Evolutionary conservation across 1,140 invertebrate species (phyloP), one percentile per base, ranked within the genome.

Genomic region (Drosophila serrata): DNA sequence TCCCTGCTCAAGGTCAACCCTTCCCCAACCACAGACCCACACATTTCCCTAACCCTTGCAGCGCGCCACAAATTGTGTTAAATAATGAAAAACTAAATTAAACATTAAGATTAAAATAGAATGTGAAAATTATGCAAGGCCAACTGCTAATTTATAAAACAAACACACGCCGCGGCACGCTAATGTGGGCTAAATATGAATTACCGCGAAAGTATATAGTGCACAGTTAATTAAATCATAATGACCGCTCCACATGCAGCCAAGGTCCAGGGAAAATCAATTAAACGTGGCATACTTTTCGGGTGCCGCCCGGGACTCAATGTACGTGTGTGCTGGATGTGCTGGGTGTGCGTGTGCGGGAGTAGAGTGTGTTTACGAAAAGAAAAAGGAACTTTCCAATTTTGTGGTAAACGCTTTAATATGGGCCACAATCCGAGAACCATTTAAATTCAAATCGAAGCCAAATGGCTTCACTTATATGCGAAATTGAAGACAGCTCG

Each of bases 41-140:
- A 45, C 11, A 13, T 19, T 19, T 9, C 3, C 13, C 27, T 15
- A 51, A 12, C 6, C 27, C n/a, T 39, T 37, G 17, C 6, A n/a
- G 61, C 53, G 43, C 37, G 48, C 46, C 48, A 73, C 70, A 35
- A 82, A 67, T 62, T 79, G 73, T 49, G 73, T 88, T 77, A 87
- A 87, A 87, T 87, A 91, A 91, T 91, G 82, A 87, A 91, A 91
- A 81, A 81, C 82, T 91, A 91, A 91, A 91, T 87, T 91, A 76
- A 60, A 59, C 87, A 91, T 91, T 91, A 79, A 91, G 88, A 91
- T 91, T 84, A 91, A 39, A 63, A n/a, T 56, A 46, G 65, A 91
- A 91, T 91, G 88, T 56, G 75, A 91, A 84, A 91, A 91, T 91
- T 91, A 91, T 91, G 78, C 88, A 61, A 56, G 46, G 46, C 63